Conservation (phyloP, 2,888 invertebrate species). For the Heliconius ethilla region DNA sequence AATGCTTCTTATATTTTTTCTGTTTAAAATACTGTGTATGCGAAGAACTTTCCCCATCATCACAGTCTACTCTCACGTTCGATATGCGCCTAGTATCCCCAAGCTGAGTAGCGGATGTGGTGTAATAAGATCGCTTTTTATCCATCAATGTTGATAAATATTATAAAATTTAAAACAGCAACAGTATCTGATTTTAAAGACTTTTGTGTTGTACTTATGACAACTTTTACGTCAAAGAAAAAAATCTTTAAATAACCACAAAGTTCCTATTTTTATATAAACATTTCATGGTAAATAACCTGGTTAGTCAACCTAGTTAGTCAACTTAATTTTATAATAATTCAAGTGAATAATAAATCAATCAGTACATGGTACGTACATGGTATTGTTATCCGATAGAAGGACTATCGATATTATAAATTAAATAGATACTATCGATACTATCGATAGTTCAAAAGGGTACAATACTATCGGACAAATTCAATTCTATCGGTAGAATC, state of each 20-base stretch:
- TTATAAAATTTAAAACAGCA: not conserved
- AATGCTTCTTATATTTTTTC: slow-evolving; percentile 48
- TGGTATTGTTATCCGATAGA: slow-evolving; percentile 34
- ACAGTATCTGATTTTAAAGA: not conserved
- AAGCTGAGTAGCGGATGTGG: slow-evolving; percentile 29
- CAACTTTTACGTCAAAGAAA: not conserved
- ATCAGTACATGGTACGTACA: not conserved
- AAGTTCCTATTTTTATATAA: not conserved
- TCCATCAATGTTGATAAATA: slow-evolving; percentile 45
- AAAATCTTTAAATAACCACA: not conserved
- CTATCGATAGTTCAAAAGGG: too few species aligned
- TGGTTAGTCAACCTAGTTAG: too few species aligned
- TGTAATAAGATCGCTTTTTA: slow-evolving; percentile 45
- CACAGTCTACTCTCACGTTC: slow-evolving; percentile 51
- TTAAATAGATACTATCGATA: too few species aligned
- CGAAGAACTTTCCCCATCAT: slow-evolving; percentile 52
- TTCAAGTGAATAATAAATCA: not conserved
- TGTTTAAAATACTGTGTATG: slow-evolving; percentile 62
- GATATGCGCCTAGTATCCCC: not conserved
- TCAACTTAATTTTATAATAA: not conserved
- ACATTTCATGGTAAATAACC: not conserved
- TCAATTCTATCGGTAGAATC: too few species aligned
- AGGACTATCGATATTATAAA: too few species aligned
- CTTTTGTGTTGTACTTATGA: not conserved
- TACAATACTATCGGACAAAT: too few species aligned